Conservation (phyloP, 1,140 invertebrate genomes). For the Lordiphosa collinella region DNA sequence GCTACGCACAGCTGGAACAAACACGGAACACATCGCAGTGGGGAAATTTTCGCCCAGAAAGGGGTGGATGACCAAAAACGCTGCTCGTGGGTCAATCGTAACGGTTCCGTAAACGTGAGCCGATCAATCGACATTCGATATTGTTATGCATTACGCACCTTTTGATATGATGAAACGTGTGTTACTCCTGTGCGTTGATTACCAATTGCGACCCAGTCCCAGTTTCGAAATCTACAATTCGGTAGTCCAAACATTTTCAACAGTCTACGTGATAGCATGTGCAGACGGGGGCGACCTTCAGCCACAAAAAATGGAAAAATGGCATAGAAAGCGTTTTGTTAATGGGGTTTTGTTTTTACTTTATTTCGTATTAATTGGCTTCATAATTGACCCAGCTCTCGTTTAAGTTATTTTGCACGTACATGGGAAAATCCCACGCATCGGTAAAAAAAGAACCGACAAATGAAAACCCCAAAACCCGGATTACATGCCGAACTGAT, state of each 20-base stretch:
- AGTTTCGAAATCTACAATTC: constrained; percentile 54
- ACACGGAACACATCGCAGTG: constrained; percentile 9
- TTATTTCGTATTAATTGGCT: constrained; percentile 2
- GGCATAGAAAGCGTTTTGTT: constrained; percentile 1
- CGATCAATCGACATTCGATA: constrained; percentile 23
- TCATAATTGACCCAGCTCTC: no score
- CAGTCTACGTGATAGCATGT: constrained; percentile 60
- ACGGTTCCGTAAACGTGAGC: constrained; percentile 47
- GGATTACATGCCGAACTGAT: constrained; percentile 55
- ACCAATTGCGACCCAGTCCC: constrained; percentile 70
- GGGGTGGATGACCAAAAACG: neutral
- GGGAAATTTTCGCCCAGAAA: constrained; percentile 26
- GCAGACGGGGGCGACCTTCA: constrained; percentile 25
- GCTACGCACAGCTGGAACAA: neutral
- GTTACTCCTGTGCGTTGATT: constrained; percentile 57
- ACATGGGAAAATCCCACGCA: no score
- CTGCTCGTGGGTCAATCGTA: constrained; percentile 9
- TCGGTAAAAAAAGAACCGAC: neutral
- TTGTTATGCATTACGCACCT: constrained; percentile 70
- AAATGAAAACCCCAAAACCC: constrained; percentile 12
- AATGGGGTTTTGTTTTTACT: neutral
- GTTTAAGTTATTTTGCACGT: neutral
- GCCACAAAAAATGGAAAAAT: neutral
- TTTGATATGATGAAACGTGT: constrained; percentile 39
- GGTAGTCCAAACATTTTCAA: constrained; percentile 33